These are phyloP conservation scores for Hoplodrina ambigua DNA, from an alignment of 2,888 invertebrate species.

Conservation along the genomic window DNA sequence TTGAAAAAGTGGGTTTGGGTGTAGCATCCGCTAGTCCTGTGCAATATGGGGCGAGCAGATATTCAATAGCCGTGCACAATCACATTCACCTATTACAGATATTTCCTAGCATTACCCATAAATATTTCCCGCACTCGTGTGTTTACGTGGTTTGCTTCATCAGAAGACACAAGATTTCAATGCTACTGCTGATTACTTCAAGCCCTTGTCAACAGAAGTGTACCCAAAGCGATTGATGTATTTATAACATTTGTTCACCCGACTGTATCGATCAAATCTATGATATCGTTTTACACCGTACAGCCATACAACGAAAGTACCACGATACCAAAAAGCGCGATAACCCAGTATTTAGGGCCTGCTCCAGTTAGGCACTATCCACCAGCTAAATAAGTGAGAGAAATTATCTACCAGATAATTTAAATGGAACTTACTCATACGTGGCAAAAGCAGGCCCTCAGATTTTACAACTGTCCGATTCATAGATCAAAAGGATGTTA, in stretches of 20 bases:
- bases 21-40: too few relatives aligned
- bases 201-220: conserved; percentile 44
- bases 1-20: too few relatives aligned
- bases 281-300: conserved; percentile 27
- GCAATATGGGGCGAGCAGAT: too few relatives aligned
- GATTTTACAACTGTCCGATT: conserved; percentile 19
- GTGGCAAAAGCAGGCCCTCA: background rate
- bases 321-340: conserved; percentile 34
- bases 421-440: background rate
- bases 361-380: background rate
- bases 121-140: too few relatives aligned
- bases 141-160: too few relatives aligned
- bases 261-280: conserved; percentile 37
- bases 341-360: conserved; percentile 17
- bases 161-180: background rate
- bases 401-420: background rate
- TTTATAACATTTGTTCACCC: conserved; percentile 38
- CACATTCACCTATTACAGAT: too few relatives aligned
- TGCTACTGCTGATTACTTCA: background rate
- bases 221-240: conserved; percentile 34
- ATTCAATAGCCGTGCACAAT: too few relatives aligned
- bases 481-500: conserved; percentile 4
- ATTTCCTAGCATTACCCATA: too few relatives aligned
- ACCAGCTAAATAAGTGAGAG: background rate
- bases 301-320: conserved; percentile 38